Evolutionary conservation across 2,113 vertebrate genomes (phyloP), one percentile per base, ranked within the genome.

Genomic region (Prochilodus magdalenae): DNA sequence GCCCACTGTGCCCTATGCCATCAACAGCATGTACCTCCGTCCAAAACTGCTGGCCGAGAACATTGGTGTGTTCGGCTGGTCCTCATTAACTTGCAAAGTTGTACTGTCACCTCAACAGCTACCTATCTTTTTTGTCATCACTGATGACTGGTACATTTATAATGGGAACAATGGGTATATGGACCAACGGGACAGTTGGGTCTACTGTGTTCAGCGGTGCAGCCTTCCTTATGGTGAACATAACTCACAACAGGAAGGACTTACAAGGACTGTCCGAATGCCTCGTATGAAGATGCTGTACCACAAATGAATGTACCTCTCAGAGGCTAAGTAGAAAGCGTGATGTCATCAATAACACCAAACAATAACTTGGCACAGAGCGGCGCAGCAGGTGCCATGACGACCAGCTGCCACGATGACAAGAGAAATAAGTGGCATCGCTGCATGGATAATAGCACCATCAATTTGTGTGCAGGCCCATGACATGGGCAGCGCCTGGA

Each of bases 301-400:
- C 55, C 22, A 7, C 20, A 81, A 67, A 36, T 22, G n/a, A 70
- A 65, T 16, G 29, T 24, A 33, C 11, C 60, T 24, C 65, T 27
- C 18, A 24, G 73, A 75, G 12, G 72, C 76, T 22, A 77, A 53
- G 71, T 65, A 40, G 47, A 85, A 75, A 80, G 77, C n/a, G 24
- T 85, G 51, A 85, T 79, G 73, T 81, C 74, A 85, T 51, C 81
- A 80, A 81, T 85, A 80, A 87, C 57, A 20, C 30, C 47, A 20
- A 85, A 85, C 74, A 80, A 80, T 84, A 85, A 83, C 75, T 59
- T 73, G 83, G 83, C 73, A 69, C 59, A 13, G 69, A 78, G 86
- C 63, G 51, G 57, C 75, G 74, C 49, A 81, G 83, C 85, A 88
- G 85, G 83, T 86, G 84, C 81, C 87, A 88, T 86, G 67, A 73